Evolutionary conservation across 2,888 invertebrate genomes (phyloP).

Genomic region (Pantelozetes paolii): DNA sequence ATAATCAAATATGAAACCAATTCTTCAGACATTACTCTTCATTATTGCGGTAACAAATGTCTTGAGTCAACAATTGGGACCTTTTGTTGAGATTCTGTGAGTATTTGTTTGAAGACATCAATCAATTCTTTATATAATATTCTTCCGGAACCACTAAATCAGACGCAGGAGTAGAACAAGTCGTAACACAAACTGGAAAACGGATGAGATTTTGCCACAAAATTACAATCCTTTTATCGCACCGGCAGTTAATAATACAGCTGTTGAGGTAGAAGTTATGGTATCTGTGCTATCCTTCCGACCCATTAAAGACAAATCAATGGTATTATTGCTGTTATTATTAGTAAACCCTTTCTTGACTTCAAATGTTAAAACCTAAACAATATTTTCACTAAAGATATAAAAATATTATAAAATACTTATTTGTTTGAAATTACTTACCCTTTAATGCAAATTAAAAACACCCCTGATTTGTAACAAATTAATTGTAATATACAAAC

Average conservation of each 20-base stretch:
- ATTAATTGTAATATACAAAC: too few relatives aligned
- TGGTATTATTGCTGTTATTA: background rate
- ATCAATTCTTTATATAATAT: background rate
- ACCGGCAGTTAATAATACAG: constrained; percentile 22
- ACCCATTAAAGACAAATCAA: constrained; percentile 21
- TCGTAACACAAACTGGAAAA: constrained; percentile 17
- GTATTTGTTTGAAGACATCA: background rate
- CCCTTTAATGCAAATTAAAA: too few relatives aligned
- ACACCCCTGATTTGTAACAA: too few relatives aligned
- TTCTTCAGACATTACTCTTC: background rate
- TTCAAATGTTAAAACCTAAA: too few relatives aligned
- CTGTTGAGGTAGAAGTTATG: constrained; percentile 17
- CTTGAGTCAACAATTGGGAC: constrained; percentile 22
- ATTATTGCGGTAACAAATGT: constrained; percentile 15
- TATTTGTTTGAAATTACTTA: too few relatives aligned
- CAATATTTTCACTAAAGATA: too few relatives aligned
- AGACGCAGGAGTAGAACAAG: constrained; percentile 1
- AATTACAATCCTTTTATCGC: constrained; percentile 30
- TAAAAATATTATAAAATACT: too few relatives aligned
- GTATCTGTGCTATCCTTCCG: constrained; percentile 25
- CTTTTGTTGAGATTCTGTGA: constrained; percentile 29
- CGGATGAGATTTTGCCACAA: constrained; percentile 31
- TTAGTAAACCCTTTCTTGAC: too few relatives aligned
- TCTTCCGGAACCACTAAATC: background rate
- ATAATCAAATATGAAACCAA: constrained; percentile 18